Evolutionary conservation across 2,797 vertebrate species (phyloP), one percentile per base, ranked within the genome.

Genomic region (Hippopotamyrus pictus): DNA sequence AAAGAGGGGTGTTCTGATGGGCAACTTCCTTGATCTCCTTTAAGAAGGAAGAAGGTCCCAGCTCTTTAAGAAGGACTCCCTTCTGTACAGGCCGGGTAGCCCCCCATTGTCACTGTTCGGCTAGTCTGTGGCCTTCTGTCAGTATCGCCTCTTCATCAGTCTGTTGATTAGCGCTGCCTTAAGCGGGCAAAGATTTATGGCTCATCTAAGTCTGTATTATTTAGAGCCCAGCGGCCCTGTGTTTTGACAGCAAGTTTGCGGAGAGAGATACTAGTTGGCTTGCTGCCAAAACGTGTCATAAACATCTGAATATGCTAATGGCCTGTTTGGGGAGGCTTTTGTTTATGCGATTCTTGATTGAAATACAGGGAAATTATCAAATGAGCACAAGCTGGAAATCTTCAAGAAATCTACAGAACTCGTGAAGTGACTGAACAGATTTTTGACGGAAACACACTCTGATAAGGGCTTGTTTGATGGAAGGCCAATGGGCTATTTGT

Each of bases 291-390:
- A 92, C 92, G 62, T 94, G 93, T 93, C 93, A 93, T 89, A 93
- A 93, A 91, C 94, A 93, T 94, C 94, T 94, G 92, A 94, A 93
- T 92, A 93, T 92, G 91, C 90, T 91, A 94, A 94, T 95, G 93
- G 92, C 93, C 90, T 91, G 89, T 94, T 94, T 44, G 92, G 91
- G 91, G 95, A 94, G 94, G 95, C 92, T 14, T 19, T 41, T 79
- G 37, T 44, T 41, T 79, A 41, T 79, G 73, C 73, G 19, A 79
- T 79, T 79, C 37, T 79, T 91, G 92, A 90, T 53, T 11, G 22
- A 51, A 53, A 53, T 19, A 5, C 2, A 19, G 19, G n/a, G 50
- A 48, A 19, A 76, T 22, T 54, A 44, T 25, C 33, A 48, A 88
- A 29, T 48, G 19, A 46, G 65, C 44, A 3, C 48, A 73, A 73